Evolutionary conservation across 2,797 vertebrate species (phyloP).

Genomic region (Ibycter americanus): DNA sequence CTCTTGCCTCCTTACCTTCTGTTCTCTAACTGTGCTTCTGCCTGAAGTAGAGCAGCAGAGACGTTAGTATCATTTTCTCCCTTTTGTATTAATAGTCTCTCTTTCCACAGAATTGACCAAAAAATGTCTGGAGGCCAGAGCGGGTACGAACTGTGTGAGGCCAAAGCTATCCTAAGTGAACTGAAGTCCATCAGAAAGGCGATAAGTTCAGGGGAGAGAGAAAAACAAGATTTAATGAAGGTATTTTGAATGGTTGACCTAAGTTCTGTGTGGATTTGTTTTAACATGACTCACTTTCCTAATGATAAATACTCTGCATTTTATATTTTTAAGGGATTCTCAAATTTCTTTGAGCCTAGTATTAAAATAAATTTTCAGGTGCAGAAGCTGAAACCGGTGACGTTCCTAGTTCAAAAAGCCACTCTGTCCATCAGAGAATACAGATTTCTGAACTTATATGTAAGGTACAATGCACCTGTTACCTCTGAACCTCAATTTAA

Average conservation of each 20-base stretch:
- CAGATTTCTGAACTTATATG: not conserved
- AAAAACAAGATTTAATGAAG: constrained; percentile 86
- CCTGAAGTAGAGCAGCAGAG: not conserved
- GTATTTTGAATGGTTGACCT: constrained; percentile 30
- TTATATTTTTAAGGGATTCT: not conserved
- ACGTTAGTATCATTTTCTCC: not conserved
- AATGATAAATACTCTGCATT: not conserved
- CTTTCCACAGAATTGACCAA: constrained; percentile 81
- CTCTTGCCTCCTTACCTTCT: not conserved
- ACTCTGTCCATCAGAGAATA: not conserved
- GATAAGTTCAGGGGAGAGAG: constrained; percentile 83
- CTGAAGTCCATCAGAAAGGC: constrained; percentile 83
- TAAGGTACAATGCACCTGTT: not conserved
- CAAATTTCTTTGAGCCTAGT: not conserved
- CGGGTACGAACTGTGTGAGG: constrained; percentile 83
- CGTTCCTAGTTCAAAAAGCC: not conserved
- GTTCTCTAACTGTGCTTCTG: not conserved
- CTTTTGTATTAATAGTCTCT: not conserved
- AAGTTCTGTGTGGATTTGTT: not conserved
- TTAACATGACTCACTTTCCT: not conserved
- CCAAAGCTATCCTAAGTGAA: constrained; percentile 84
- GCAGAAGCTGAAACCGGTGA: not conserved
- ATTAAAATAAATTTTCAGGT: not conserved
- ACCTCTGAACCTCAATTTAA: not conserved
- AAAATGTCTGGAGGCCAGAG: constrained; percentile 86